Evolutionary conservation across 2,888 invertebrate species (phyloP), one percentile per base, ranked within the genome.

Genomic region (Drosophila putrida): DNA sequence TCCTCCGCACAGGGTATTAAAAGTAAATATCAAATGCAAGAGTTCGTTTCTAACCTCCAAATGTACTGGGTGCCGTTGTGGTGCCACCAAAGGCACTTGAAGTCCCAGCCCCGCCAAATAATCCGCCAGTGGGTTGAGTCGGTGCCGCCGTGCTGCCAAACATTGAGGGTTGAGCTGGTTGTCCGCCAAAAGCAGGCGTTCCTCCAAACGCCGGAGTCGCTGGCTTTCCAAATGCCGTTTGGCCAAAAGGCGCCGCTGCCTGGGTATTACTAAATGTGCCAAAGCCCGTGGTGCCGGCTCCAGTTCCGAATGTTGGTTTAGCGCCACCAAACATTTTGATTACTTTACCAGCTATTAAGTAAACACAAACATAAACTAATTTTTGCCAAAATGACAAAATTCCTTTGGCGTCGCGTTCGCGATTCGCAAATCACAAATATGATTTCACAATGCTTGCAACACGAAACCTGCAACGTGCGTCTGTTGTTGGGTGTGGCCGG

Each of bases 131-230:
- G 4, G 83, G 75, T 43, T 91, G 88, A 31, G 93, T 91, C 64
- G 94, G 93, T 46, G 94, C 91, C 13, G 94, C 92, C 38, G 94
- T 91, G 8, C 93, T 91, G 47, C 94, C 94, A 91, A 95, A 95
- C 59, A 95, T 91, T 11, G 94, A 93, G 0, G 88, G 82, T 35
- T 93, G 92, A 47, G 93, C 91, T 62, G 90, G 92, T 63, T 90
- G 93, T 2, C 88, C 78, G 0, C 96, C 96, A 92, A 96, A 96
- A 0, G 95, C 94, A 0, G 96, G 94, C 5, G 95, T 93, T 3
- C 94, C 94, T 33, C 95, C 96, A 66, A 96, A 95, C 54, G 94
- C 94, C 0, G 94, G 93, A 1, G 94, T 94, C 0, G 95, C 93
- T 4, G 95, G 93, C 81, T 92, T 94, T 1, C 94, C 94, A 90